Evolutionary conservation across 2,113 vertebrate genomes (phyloP).

Genomic region (Galbula dea): DNA sequence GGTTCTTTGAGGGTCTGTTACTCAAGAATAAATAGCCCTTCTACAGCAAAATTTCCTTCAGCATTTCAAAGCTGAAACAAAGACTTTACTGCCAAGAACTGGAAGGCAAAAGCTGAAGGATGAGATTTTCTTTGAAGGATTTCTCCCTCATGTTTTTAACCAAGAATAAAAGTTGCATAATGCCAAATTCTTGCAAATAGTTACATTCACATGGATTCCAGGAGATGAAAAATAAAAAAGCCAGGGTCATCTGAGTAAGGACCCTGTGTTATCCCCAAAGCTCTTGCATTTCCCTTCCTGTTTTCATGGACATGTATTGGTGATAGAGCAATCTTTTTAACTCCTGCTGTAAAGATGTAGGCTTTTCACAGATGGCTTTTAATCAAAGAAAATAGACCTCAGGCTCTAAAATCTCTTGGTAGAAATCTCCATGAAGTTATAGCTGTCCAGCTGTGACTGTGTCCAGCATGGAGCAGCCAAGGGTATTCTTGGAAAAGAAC

Average conservation of each 20-base stretch:
- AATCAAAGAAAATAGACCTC: background rate
- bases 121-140: background rate
- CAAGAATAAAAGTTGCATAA: background rate
- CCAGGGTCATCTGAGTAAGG: background rate
- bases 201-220: background rate
- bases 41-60: no score
- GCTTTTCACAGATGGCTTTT: background rate
- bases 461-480: background rate
- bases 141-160: background rate
- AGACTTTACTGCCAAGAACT: background rate
- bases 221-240: background rate
- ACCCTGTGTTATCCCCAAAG: background rate
- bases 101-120: background rate
- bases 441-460: background rate
- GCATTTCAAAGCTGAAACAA: background rate
- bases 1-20: background rate
- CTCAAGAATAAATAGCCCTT: background rate
- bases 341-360: background rate
- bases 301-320: background rate
- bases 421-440: background rate
- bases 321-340: background rate
- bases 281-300: background rate
- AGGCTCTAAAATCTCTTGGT: background rate
- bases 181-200: background rate
- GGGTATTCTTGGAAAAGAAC: background rate